Evolutionary conservation across 53 echinoderm and acorn worm species (phyloP).

Genomic region (Hippasteria phrygiana): DNA sequence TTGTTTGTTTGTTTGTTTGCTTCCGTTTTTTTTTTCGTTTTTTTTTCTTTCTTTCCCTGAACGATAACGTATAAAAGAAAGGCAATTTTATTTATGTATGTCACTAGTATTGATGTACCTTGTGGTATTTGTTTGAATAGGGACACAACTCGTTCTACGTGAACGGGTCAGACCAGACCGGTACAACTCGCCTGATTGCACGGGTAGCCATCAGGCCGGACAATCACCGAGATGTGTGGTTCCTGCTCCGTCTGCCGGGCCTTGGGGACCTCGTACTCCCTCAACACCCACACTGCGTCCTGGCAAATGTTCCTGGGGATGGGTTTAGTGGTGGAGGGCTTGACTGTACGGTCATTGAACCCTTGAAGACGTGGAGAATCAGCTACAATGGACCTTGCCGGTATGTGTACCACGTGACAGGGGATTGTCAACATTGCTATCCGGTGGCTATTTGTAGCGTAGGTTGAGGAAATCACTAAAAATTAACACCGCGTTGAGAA

Average conservation of each 20-base stretch:
- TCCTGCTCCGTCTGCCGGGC: constrained; percentile 69
- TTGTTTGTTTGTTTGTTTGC: too few species aligned
- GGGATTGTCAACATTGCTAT: background rate
- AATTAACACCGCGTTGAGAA: too few species aligned
- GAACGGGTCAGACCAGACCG: constrained; percentile 53
- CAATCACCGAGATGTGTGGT: constrained; percentile 62
- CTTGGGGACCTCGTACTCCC: constrained; percentile 69
- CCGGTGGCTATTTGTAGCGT: too few species aligned
- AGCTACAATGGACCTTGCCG: constrained; percentile 72
- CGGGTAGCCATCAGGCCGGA: constrained; percentile 69
- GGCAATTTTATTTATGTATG: too few species aligned
- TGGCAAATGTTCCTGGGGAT: constrained; percentile 1
- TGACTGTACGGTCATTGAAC: constrained; percentile 69
- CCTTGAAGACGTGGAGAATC: constrained; percentile 69
- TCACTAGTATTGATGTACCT: too few species aligned
- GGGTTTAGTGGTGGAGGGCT: constrained; percentile 70
- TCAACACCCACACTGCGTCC: constrained; percentile 64
- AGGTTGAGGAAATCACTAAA: too few species aligned
- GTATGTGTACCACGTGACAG: background rate
- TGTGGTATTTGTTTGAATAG: background rate
- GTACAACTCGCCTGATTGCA: constrained; percentile 64
- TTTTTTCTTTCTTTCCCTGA: too few species aligned
- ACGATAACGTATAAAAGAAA: too few species aligned
- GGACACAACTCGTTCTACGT: constrained; percentile 74
- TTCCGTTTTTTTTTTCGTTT: too few species aligned